A percentile compares a stretch with the other conserved stretches of the same genome.
Evolutionary conservation across 2,797 vertebrate species (phyloP).

Genomic region (Picus viridis): DNA sequence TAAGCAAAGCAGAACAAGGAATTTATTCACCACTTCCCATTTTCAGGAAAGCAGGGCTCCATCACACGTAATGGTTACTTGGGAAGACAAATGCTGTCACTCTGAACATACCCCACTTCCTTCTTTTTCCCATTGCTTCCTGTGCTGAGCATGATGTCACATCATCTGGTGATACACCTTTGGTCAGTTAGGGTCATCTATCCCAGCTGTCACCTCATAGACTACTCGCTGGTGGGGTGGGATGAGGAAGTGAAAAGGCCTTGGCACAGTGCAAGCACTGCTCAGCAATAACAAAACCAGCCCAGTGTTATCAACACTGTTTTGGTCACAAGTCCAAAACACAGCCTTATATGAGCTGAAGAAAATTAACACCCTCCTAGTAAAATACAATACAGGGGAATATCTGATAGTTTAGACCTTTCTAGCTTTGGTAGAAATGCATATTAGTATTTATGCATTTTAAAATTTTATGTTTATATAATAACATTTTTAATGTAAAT

Average conservation of each 20-base stretch:
- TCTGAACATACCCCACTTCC: accelerated
- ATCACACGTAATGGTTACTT: not conserved
- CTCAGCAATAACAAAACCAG: not conserved
- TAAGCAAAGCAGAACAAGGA: not conserved
- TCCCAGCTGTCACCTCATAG: not conserved
- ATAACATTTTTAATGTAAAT: not conserved
- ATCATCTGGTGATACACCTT: not conserved
- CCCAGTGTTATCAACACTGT: not conserved
- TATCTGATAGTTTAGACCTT: not conserved
- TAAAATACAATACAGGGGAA: not conserved
- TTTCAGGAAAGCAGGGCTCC: not conserved
- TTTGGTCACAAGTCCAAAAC: not conserved
- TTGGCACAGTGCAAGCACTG: not conserved
- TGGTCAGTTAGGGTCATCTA: not conserved
- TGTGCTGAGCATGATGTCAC: accelerated
- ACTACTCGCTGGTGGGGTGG: accelerated
- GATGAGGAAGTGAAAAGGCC: not conserved
- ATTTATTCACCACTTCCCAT: not conserved
- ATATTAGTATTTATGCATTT: not conserved
- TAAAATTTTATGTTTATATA: not conserved
- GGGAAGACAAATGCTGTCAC: not conserved
- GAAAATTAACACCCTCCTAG: not conserved
- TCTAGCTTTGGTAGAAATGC: not conserved
- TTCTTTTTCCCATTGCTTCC: not conserved
- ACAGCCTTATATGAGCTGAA: not conserved